Conservation (phyloP, 2,113 vertebrate genomes). For the Parus major region DNA sequence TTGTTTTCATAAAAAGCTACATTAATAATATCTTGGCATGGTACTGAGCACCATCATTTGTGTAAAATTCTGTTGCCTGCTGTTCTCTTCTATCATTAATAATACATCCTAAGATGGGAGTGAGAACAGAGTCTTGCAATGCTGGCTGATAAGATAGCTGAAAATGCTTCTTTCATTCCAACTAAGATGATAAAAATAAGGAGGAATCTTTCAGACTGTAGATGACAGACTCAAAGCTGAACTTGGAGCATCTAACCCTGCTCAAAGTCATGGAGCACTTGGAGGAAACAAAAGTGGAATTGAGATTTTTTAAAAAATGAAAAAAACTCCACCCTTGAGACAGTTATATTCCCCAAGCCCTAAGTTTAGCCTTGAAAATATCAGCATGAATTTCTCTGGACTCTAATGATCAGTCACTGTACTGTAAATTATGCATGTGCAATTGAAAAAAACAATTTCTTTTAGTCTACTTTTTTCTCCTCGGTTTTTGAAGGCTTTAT, state of each 20-base stretch:
- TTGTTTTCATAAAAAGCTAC: constrained; percentile 24
- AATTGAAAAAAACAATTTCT: fast-evolving
- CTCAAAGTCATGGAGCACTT: not conserved
- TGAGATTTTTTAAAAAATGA: not conserved
- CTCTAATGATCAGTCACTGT: not conserved
- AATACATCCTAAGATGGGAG: constrained; percentile 46
- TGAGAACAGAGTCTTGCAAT: constrained; percentile 24
- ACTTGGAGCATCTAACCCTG: not conserved
- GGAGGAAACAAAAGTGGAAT: not conserved
- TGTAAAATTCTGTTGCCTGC: constrained; percentile 56
- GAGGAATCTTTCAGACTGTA: not conserved
- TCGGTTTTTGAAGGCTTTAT: not conserved
- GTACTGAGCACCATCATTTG: constrained; percentile 35
- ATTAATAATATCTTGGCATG: constrained; percentile 47
- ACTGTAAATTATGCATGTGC: not conserved
- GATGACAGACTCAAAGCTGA: not conserved
- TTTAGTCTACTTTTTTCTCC: not conserved
- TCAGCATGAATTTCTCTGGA: not conserved
- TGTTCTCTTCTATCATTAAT: constrained; percentile 55
- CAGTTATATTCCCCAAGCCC: not conserved
- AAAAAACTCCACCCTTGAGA: not conserved
- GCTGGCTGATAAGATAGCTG: constrained; percentile 48
- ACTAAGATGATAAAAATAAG: not conserved
- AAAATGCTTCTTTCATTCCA: constrained; percentile 50
- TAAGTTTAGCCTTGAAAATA: constrained; percentile 6